A percentile compares a stretch with the other conserved stretches of the same genome.
phyloP scores from a whole-genome alignment of 2,113 vertebrate genomes.

The Sinocyclocheilus maitianheensis region DNA sequence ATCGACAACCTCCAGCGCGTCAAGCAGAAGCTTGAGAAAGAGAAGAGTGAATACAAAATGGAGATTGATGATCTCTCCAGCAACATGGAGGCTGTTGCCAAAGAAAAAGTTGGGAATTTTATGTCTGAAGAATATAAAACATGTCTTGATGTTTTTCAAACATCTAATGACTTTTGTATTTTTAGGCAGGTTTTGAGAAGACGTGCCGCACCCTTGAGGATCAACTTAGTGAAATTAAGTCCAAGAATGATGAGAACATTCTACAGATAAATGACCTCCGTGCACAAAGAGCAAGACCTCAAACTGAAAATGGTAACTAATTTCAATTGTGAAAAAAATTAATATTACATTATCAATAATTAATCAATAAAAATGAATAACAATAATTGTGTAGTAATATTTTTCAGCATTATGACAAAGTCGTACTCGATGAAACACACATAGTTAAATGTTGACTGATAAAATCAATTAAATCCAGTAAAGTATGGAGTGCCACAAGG shows the following conservation, averaged over 20 bases:
- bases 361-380: no score
- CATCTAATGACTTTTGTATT: background rate
- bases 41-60: constrained; percentile 62
- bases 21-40: constrained; percentile 64
- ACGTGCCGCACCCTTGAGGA: constrained; percentile 67
- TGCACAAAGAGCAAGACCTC: constrained; percentile 55
- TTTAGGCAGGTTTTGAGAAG: constrained; percentile 78
- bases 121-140: no score
- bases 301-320: constrained; percentile 56
- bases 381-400: no score
- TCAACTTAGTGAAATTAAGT: constrained; percentile 77
- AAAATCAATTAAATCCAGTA: no score
- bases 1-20: constrained; percentile 63
- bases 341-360: no score
- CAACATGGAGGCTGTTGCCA: constrained; percentile 54
- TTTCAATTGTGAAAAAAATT: no score
- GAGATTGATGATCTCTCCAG: constrained; percentile 61
- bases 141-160: no score
- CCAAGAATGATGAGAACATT: constrained; percentile 74
- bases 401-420: no score
- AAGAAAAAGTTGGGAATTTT: no score
- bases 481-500: no score
- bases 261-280: constrained; percentile 57
- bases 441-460: no score
- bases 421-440: no score